These are phyloP conservation scores for Epinotia bilunana DNA, from an alignment of 2,888 invertebrate species.

Conservation along the genomic window DNA sequence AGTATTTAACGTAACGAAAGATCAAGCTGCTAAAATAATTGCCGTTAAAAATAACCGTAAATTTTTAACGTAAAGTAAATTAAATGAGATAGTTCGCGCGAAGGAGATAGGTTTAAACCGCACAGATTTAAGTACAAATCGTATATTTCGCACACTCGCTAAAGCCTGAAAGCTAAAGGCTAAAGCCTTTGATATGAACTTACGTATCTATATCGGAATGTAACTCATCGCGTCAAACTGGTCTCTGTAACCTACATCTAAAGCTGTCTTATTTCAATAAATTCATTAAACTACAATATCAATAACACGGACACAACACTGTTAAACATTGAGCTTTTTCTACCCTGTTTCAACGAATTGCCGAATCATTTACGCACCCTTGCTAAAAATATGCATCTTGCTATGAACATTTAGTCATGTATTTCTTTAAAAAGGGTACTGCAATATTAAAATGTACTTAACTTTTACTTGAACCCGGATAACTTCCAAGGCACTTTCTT, in stretches of 20 bases:
- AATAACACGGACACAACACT: slow-evolving; percentile 36
- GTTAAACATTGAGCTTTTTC: slow-evolving; percentile 43
- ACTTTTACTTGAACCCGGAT: slow-evolving; percentile 19
- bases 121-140: background rate
- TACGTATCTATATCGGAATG: slow-evolving; percentile 5
- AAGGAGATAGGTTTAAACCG: background rate
- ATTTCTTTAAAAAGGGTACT: background rate
- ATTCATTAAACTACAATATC: slow-evolving; percentile 41
- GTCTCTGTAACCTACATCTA: slow-evolving; percentile 9
- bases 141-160: background rate
- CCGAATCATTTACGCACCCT: slow-evolving; percentile 14
- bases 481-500: slow-evolving; percentile 33
- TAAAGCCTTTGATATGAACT: background rate
- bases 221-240: slow-evolving; percentile 8
- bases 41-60: slow-evolving; percentile 46
- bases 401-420: background rate
- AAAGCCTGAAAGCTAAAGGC: background rate
- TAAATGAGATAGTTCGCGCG: slow-evolving; percentile 1
- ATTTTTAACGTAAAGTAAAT: background rate
- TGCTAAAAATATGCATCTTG: background rate
- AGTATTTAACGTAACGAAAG: slow-evolving; percentile 50
- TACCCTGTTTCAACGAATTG: slow-evolving; percentile 44
- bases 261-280: slow-evolving; percentile 40
- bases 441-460: slow-evolving; percentile 34
- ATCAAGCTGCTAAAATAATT: slow-evolving; percentile 52